Conservation (phyloP, 2,888 invertebrate genomes). For the Silvanus unidentatus region DNA sequence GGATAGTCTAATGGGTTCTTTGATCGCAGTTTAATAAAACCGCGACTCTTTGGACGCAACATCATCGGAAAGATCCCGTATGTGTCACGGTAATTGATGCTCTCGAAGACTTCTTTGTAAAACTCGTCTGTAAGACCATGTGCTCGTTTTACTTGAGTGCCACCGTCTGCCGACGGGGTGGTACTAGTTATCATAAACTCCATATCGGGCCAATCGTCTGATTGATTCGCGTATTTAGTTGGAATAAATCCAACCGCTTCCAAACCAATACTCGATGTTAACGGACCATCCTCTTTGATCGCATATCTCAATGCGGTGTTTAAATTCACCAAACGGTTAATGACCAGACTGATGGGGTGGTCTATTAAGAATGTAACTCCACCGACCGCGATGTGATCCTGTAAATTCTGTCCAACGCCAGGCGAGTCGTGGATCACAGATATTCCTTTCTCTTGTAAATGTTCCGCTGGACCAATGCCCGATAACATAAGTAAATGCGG, state of each 20-base stretch:
- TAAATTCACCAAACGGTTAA: constrained; percentile 74
- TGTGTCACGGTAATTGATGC: constrained; percentile 68
- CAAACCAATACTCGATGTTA: constrained; percentile 77
- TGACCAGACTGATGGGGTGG: constrained; percentile 71
- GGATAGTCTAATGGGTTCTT: constrained; percentile 72
- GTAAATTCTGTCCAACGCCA: constrained; percentile 76
- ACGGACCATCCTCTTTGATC: constrained; percentile 76
- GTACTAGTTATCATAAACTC: constrained; percentile 85
- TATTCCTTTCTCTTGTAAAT: constrained; percentile 66
- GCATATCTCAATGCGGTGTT: constrained; percentile 80
- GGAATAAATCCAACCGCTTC: constrained; percentile 85
- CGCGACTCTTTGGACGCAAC: constrained; percentile 80
- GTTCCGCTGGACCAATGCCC: constrained; percentile 76
- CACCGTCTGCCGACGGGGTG: constrained; percentile 79
- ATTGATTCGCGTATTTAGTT: constrained; percentile 80
- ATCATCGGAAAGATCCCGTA: constrained; percentile 85
- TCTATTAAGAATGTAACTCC: constrained; percentile 77
- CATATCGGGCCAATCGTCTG: constrained; percentile 88
- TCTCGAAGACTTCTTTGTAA: constrained; percentile 68
- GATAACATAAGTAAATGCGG: constrained; percentile 88
- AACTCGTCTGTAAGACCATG: constrained; percentile 78
- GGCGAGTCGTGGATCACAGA: constrained; percentile 63
- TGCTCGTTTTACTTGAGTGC: constrained; percentile 67
- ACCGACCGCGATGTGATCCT: constrained; percentile 85
- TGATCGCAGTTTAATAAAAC: constrained; percentile 60